These are phyloP conservation scores for Huso huso DNA, from an alignment of 2,797 vertebrate species.

Conservation along the genomic window DNA sequence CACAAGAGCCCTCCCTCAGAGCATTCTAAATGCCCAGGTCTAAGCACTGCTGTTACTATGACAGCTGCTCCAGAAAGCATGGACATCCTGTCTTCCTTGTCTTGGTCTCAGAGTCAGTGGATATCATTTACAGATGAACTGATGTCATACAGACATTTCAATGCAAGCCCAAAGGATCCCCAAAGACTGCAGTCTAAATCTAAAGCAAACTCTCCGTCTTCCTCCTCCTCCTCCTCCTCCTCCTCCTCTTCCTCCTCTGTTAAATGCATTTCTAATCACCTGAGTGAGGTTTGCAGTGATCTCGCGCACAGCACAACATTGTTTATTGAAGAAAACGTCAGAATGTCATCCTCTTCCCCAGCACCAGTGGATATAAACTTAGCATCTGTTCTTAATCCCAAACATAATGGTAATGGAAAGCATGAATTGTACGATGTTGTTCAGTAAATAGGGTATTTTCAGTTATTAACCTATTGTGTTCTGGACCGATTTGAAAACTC, in stretches of 20 bases:
- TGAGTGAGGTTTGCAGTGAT: conserved; percentile 46
- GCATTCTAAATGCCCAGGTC: conserved; percentile 33
- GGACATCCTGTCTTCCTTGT: conserved; percentile 44
- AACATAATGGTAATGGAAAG: conserved; percentile 63
- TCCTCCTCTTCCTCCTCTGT: conserved; percentile 40
- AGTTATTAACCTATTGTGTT: too few species aligned
- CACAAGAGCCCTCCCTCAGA: conserved; percentile 61
- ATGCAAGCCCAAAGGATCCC: conserved; percentile 39
- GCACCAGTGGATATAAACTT: conserved; percentile 43
- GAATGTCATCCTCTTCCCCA: conserved; percentile 46
- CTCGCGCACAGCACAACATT: conserved; percentile 36
- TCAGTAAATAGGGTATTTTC: conserved; percentile 6
- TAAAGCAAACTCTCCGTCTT: conserved; percentile 40
- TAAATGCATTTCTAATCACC: conserved; percentile 57
- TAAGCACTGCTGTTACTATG: conserved; percentile 37
- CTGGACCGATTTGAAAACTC: too few species aligned
- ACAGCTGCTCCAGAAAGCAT: conserved; percentile 40
- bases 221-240: conserved; percentile 33
- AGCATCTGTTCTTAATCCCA: conserved; percentile 40
- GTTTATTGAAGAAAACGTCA: conserved; percentile 45
- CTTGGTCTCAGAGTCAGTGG: conserved; percentile 67
- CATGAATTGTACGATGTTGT: conserved; percentile 30
- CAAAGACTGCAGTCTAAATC: conserved; percentile 42
- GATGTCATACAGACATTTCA: conserved; percentile 36
- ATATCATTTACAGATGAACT: conserved; percentile 66